Conservation (phyloP, 2,797 vertebrate genomes). For the Siniperca undulata region DNA sequence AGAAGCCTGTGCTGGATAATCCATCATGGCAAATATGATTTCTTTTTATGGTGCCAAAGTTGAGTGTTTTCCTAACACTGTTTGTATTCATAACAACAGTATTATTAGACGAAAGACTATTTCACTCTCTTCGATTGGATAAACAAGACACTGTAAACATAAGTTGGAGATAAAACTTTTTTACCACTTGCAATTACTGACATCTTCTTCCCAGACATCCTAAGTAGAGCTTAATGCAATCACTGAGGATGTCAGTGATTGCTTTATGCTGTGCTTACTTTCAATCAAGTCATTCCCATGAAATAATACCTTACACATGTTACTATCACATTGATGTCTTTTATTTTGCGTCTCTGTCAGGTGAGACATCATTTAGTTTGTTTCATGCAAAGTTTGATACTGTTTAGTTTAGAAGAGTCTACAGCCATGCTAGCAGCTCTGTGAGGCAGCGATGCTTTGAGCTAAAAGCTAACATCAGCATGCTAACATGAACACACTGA, state of each 20-base stretch:
- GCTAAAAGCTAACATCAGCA: background rate
- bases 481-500: background rate
- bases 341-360: background rate
- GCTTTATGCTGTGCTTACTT: conserved; percentile 24
- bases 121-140: background rate
- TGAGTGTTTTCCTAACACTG: background rate
- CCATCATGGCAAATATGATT: background rate
- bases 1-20: background rate
- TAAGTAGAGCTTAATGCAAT: conserved; percentile 17
- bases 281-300: conserved; percentile 21
- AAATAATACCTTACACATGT: background rate
- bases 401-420: background rate
- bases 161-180: background rate
- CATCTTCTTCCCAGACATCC: conserved; percentile 12
- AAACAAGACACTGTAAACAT: conserved; percentile 6
- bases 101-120: conserved; percentile 1
- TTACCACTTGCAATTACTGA: background rate
- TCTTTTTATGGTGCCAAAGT: background rate
- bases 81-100: conserved; percentile 5
- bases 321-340: background rate
- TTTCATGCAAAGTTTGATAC: background rate
- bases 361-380: background rate
- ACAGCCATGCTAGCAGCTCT: background rate
- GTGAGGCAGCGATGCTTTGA: background rate
- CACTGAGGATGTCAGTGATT: background rate